These are phyloP conservation scores for Crambe crambe DNA, from an alignment of 37 sponge, comb jelly and placozoan species.

Conservation along the genomic window DNA sequence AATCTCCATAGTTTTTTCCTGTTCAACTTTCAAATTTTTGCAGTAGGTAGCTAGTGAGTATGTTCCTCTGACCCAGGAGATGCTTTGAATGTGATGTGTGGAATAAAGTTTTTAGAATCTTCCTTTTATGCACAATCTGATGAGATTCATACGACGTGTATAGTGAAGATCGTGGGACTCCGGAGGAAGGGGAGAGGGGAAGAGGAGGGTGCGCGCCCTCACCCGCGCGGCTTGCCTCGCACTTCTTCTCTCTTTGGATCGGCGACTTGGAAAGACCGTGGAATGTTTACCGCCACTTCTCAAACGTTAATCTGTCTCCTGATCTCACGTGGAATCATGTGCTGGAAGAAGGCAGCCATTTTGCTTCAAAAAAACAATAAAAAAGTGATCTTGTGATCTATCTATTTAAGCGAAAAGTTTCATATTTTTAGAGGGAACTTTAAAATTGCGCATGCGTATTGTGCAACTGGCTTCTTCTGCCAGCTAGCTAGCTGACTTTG, in stretches of 20 bases:
- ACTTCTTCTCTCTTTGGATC: background rate
- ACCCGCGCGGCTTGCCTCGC: background rate
- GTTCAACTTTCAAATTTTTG: too few species aligned
- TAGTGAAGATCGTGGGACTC: background rate
- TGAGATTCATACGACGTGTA: background rate
- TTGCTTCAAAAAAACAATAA: slow-evolving; percentile 33
- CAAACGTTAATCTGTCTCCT: slow-evolving; percentile 74
- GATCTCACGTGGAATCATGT: slow-evolving; percentile 91
- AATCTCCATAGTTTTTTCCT: slow-evolving; percentile 46
- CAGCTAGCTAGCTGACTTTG: too few species aligned
- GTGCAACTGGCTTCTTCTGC: too few species aligned
- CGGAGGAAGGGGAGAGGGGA: background rate
- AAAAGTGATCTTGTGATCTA: background rate
- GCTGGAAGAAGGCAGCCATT: slow-evolving; percentile 75
- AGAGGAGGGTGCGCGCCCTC: background rate
- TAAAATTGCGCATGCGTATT: background rate
- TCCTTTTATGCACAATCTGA: background rate
- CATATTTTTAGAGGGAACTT: background rate
- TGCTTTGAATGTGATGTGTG: too few species aligned
- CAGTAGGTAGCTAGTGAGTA: background rate
- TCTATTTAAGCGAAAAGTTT: background rate
- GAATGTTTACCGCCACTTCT: slow-evolving; percentile 72
- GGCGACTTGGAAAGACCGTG: background rate
- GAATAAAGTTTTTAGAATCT: too few species aligned
- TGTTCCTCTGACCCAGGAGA: background rate